Evolutionary conservation across 2,797 vertebrate genomes (phyloP), one percentile per base, ranked within the genome.

Genomic region (Pagetopsis macropterus): DNA sequence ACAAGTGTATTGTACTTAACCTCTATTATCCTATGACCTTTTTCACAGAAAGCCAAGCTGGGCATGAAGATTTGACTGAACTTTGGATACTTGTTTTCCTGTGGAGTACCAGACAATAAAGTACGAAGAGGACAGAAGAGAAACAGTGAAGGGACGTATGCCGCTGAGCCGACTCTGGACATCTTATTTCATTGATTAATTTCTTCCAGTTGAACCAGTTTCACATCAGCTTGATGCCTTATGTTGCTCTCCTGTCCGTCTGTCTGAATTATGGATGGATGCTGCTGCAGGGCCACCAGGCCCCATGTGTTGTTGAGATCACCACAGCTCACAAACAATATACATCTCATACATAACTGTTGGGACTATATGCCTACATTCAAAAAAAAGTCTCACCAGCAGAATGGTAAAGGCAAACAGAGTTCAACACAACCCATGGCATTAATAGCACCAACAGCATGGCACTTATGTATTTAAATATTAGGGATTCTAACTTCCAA

Each of bases 31-130:
- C 23, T 31, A 21, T 73, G 9, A 75, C 49, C 49, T 66, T 77
- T 37, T 76, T 87, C 84, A 89, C 94, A 98, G 97, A 98, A 98
- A 97, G 96, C 97, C 76, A 98, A 98, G 89, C 95, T 98, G 87
- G 97, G 96, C 75, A 97, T 98, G 97, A 98, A 98, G 93, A 97
- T 96, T 56, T 98, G 93, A 98, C 40, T 37, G 7, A 55, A 54
- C 44, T 49, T 21, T 15, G 37, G 31, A 44, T 3, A 8, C 16
- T 46, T 54, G 11, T 75, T 78, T 79, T 52, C 54, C 82, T 80
- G 80, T 75, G 82, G 54, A 72, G 48, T 61, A 58, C 66, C 37
- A 62, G 65, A 62, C n/a, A 69, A 17, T 57, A 48, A 17, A 51
- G 21, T 37, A 51, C 21, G 40, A 68, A 46, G 33, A 54, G 23